These are phyloP conservation scores for Poliocrania exsul DNA, from an alignment of 2,797 vertebrate genomes.

Conservation along the genomic window DNA sequence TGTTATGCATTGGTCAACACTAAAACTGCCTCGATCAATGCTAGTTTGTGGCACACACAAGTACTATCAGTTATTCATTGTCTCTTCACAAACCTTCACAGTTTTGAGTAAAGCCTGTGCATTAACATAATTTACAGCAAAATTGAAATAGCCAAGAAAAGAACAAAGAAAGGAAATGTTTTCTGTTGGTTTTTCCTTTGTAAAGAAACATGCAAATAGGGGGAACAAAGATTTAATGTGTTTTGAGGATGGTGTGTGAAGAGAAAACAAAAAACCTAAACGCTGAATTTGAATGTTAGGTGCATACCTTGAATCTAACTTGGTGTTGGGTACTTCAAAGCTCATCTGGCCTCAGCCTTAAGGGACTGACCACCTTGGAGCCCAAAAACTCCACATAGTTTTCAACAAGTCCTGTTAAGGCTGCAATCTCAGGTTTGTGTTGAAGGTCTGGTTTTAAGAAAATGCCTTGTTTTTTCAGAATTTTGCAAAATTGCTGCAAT, in stretches of 20 bases:
- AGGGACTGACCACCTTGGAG: not conserved
- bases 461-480: not conserved
- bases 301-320: not conserved
- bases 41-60: not conserved
- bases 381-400: not conserved
- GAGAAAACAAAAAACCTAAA: not conserved
- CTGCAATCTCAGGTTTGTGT: not conserved
- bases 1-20: conserved; percentile 6
- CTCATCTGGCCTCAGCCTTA: not conserved
- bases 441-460: not conserved
- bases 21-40: conserved; percentile 28
- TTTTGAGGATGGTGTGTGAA: not conserved
- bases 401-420: not conserved
- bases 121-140: not conserved
- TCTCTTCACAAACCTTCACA: not conserved
- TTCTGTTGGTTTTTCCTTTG: not conserved
- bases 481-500: not conserved
- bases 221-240: not conserved
- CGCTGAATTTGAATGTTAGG: not conserved
- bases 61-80: not conserved
- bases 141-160: not conserved
- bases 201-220: not conserved
- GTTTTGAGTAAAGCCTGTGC: not conserved
- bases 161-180: not conserved
- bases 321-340: not conserved